Conservation (phyloP, 2,797 vertebrate genomes). For the Bryconaethiops microstoma region DNA sequence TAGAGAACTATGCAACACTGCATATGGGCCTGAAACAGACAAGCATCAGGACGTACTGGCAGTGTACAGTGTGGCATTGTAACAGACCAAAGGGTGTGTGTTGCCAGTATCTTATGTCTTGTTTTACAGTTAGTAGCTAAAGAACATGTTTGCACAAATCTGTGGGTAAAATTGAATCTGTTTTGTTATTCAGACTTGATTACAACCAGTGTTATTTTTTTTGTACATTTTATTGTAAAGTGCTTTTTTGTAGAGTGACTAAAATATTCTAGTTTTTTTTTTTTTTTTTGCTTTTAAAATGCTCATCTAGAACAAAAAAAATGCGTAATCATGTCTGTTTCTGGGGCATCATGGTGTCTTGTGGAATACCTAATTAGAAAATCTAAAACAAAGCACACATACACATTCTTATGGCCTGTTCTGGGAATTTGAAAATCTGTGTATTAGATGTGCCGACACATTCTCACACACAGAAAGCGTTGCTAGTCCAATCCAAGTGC, state of each 20-base stretch:
- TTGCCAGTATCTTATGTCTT: constrained; percentile 58
- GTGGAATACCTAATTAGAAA: constrained; percentile 26
- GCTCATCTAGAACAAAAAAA: constrained; percentile 18
- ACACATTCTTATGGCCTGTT: constrained; percentile 20
- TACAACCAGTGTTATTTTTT: constrained; percentile 67
- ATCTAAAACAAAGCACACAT: constrained; percentile 51
- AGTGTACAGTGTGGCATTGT: constrained; percentile 40
- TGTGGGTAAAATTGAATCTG: constrained; percentile 55
- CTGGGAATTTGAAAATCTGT: constrained; percentile 20
- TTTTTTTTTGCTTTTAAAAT: constrained; percentile 20
- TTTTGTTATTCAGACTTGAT: constrained; percentile 58
- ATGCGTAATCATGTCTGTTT: constrained; percentile 18
- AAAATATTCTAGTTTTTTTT: constrained; percentile 41
- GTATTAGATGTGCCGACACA: neutral
- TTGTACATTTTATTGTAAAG: constrained; percentile 63
- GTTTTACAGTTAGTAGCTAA: constrained; percentile 62
- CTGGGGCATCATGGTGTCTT: constrained; percentile 24
- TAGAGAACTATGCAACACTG: constrained; percentile 60
- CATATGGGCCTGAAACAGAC: constrained; percentile 47
- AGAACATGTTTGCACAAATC: constrained; percentile 63
- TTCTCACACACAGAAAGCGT: neutral
- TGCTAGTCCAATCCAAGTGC: constrained; percentile 16
- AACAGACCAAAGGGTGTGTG: constrained; percentile 60
- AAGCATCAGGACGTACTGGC: constrained; percentile 39
- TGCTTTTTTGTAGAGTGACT: constrained; percentile 61